Conservation (phyloP, 2,113 vertebrate genomes). For the Gallinago paraguaiae region DNA sequence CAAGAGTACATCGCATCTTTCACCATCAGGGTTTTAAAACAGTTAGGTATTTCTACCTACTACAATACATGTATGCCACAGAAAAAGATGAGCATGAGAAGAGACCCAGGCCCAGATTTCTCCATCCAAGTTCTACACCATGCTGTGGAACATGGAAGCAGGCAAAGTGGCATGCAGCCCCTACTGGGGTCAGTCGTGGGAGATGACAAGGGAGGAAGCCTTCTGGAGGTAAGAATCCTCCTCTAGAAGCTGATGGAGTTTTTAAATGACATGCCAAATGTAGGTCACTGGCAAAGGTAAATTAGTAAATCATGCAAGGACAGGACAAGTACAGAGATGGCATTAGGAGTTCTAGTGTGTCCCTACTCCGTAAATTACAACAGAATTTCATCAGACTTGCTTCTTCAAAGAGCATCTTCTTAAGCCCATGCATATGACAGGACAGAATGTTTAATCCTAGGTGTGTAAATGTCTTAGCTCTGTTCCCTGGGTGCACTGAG, state of each 20-base stretch:
- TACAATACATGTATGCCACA: background rate
- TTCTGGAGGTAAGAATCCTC: background rate
- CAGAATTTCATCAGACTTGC: background rate
- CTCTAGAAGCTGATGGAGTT: background rate
- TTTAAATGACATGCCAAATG: background rate
- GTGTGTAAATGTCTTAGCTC: background rate
- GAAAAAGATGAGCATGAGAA: background rate
- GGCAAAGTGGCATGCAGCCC: rapidly evolving
- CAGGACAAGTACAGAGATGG: background rate
- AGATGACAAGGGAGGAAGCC: background rate
- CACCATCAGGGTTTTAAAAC: background rate
- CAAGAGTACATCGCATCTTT: background rate
- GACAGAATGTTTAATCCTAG: background rate
- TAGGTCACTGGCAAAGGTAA: background rate
- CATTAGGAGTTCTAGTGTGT: background rate
- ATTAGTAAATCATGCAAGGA: background rate
- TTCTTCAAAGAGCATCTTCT: background rate
- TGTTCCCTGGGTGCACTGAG: background rate
- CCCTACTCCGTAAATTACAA: background rate
- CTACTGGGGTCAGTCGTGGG: background rate
- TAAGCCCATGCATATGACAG: background rate
- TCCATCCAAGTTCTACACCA: background rate
- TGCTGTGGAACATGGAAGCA: rapidly evolving
- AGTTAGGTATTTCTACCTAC: background rate
- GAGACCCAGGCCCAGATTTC: background rate